Evolutionary conservation across 2,797 vertebrate species (phyloP), one percentile per base, ranked within the genome.

Genomic region (Fistularia tabacaria): DNA sequence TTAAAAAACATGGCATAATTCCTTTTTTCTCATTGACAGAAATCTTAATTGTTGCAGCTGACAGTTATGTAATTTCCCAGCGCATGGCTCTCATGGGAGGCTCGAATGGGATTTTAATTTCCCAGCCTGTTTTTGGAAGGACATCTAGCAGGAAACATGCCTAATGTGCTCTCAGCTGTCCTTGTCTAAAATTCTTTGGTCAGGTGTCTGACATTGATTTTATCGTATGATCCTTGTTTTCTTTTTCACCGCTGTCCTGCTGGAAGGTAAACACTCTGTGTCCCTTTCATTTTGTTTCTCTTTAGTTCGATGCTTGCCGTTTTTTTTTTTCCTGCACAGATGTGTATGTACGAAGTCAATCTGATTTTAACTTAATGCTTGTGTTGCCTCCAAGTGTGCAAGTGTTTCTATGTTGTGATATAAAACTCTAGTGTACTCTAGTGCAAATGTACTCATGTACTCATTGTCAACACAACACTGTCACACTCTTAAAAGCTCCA

Each of bases 81-180:
- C 47, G 41, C 63, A 73, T 52, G 13, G 43, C 52, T 73, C 78
- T 70, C 64, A 5, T 48, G 60, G 58, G 41, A 10, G 9, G 6
- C n/a, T 43, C 57, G 74, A 76, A 83, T 87, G 82, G 68, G 72
- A 79, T 84, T 86, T 86, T 78, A 77, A 85, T 85, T 81, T 86
- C 62, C 71, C 72, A 49, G 63, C 61, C 58, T 66, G 68, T 68
- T 45, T 86, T 79, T 83, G 64, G 76, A 81, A 82, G 75, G 76
- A 73, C 74, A 71, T 75, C 69, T 63, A 73, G n/a, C 42, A 76
- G 73, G 76, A 83, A 69, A 59, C 77, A 74, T 73, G 69, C 66
- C 73, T 80, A 80, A 80, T 76, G 62, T 74, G 55, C 55, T 76
- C 76, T 76, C 75, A 67, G 70, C 63, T 75, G 81, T 79, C 80